Evolutionary conservation across 2,113 vertebrate genomes (phyloP), one percentile per base, ranked within the genome.

Genomic region (Aramus guarauna): DNA sequence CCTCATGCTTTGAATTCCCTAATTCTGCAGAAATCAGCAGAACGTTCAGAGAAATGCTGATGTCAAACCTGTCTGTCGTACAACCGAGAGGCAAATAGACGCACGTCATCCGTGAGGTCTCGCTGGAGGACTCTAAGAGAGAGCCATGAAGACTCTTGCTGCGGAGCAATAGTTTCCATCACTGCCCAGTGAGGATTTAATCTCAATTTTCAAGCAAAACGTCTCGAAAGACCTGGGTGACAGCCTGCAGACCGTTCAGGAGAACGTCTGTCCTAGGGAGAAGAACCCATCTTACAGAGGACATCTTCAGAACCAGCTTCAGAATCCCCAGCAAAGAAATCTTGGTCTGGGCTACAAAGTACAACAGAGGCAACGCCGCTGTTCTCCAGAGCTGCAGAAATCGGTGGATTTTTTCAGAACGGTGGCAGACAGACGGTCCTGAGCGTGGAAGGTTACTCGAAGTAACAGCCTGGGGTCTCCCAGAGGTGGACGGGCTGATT

Each of bases 281-380:
- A 27, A 15, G 52, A 48, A 12, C 36, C 10, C 17, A 16, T 37
- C 69, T 45, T 3, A 8, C 27, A 15, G 1, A 5, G 55, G 79
- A 17, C n/a, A 4, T 15, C 29, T 11, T 39, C 36, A 14, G 55
- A n/a, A 50, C 14, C 1, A 6, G 20, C 7, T 7, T 2, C 22
- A 41, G 39, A 41, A 41, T 12, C 29, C 37, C 30, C 7, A 4
- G 34, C 8, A 5, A 17, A 6, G 53, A 8, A 30, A 29, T 11
- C 39, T 41, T 41, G 26, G 20, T 10, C 26, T 27, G 36, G 12
- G 30, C 20, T 52, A 15, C 41, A 4, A 9, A 47, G 69, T 6
- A 6, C 20, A 17, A 23, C 3, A 6, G 18, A 14, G 50, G 11
- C n/a, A 48, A 4, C 9, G 2, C 12, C 45, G 1, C 24, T 0